Percentiles rank a stretch among this genome's conserved stretches.
Conservation (phyloP, 2,113 vertebrate genomes). For the Daphoenositta chrysoptera region DNA sequence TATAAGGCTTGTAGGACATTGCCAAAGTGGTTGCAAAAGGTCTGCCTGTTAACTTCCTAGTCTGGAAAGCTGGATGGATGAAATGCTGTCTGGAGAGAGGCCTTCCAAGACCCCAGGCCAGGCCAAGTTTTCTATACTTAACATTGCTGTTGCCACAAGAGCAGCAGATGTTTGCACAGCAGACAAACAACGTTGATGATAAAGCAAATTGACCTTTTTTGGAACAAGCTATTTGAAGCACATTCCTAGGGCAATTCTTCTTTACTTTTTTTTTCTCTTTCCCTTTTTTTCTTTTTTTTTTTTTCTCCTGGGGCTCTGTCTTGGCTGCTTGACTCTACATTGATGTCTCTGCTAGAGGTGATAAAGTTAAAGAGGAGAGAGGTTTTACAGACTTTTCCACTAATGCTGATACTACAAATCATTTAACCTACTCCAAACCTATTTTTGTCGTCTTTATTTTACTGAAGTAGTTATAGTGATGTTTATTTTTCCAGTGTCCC, state of each 20-base stretch:
- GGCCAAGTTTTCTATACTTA: neutral
- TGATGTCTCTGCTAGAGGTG: neutral
- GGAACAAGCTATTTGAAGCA: neutral
- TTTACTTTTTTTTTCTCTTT: neutral
- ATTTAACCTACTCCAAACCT: neutral
- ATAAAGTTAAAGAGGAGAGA: neutral
- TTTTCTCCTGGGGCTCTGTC: neutral
- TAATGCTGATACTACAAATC: neutral
- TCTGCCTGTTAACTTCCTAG: neutral
- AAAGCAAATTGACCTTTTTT: conserved; percentile 42
- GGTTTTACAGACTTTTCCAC: neutral
- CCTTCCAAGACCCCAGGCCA: conserved; percentile 1
- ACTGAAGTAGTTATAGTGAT: neutral
- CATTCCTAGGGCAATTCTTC: neutral
- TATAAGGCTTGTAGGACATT: accelerated
- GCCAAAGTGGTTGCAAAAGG: neutral
- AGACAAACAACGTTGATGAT: conserved; percentile 28
- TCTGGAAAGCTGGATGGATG: neutral
- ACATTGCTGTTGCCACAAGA: conserved; percentile 5
- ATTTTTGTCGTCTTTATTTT: neutral
- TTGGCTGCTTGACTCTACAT: neutral
- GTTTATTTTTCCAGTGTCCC: conserved; percentile 53
- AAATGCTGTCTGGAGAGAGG: neutral
- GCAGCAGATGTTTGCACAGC: conserved; percentile 36
- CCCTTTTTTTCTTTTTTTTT: neutral